phyloP scores from a whole-genome alignment of 2,797 vertebrate genomes.

The Acanthurus lineatus region DNA sequence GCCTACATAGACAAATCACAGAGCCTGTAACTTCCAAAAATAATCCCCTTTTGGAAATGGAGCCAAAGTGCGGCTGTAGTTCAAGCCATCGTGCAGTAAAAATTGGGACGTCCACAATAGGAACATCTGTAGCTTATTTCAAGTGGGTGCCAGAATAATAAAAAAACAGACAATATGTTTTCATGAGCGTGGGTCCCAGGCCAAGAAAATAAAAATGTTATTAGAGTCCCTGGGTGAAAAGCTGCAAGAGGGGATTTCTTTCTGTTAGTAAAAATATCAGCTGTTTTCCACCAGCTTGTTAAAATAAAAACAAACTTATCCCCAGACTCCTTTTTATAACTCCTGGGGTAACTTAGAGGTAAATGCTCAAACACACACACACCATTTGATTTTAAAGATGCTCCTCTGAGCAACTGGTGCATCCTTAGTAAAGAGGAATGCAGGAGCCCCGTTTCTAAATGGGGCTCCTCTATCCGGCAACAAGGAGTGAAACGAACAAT shows the following conservation, averaged over 20 bases:
- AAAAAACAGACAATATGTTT: slow-evolving; percentile 71
- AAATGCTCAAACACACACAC: slow-evolving; percentile 51
- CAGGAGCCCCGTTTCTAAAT: slow-evolving; percentile 59
- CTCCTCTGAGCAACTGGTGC: slow-evolving; percentile 39
- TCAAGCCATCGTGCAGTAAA: slow-evolving; percentile 39
- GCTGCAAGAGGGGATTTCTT: slow-evolving; percentile 41
- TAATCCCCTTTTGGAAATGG: neutral
- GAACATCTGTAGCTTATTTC: slow-evolving; percentile 68
- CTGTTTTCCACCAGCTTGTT: slow-evolving; percentile 39
- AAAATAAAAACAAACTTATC: slow-evolving; percentile 66
- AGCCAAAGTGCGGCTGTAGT: slow-evolving; percentile 39
- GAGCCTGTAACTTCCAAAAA: neutral
- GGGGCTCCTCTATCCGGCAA: slow-evolving; percentile 50
- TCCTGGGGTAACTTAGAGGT: slow-evolving; percentile 62
- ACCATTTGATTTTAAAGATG: slow-evolving; percentile 21
- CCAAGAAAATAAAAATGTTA: slow-evolving; percentile 63
- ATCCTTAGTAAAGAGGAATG: slow-evolving; percentile 31
- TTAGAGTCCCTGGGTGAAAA: slow-evolving; percentile 31
- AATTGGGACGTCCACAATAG: slow-evolving; percentile 41
- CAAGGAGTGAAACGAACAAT: slow-evolving; percentile 55
- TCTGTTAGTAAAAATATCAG: slow-evolving; percentile 60
- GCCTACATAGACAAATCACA: neutral
- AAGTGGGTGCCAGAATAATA: slow-evolving; percentile 61
- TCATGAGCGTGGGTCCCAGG: slow-evolving; percentile 62
- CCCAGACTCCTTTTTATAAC: slow-evolving; percentile 53